phyloP scores from a whole-genome alignment of 92 coral and sea anemone genomes.

The Montipora capitata region DNA sequence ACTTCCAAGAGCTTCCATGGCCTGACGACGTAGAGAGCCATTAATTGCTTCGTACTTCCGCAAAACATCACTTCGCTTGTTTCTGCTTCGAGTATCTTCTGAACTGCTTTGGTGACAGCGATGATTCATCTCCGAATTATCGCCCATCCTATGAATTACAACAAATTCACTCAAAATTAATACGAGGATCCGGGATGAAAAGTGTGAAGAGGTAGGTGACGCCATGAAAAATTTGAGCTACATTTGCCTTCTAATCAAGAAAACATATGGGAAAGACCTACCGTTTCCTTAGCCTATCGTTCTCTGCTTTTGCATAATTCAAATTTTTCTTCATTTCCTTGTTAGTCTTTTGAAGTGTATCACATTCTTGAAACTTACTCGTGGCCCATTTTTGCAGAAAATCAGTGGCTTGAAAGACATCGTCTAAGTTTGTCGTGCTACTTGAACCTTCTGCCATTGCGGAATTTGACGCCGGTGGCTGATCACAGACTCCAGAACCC shows the following conservation, averaged over 20 bases:
- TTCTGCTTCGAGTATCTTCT: slow-evolving; percentile 51
- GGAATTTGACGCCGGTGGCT: neutral
- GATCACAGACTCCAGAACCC: too few relatives aligned
- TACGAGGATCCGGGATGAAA: neutral
- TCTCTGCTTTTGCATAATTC: neutral
- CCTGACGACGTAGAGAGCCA: slow-evolving; percentile 44
- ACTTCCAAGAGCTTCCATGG: slow-evolving; percentile 47
- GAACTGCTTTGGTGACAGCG: slow-evolving; percentile 48
- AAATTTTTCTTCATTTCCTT: neutral
- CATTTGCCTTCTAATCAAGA: too few relatives aligned
- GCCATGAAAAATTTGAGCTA: too few relatives aligned
- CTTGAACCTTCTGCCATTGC: slow-evolving; percentile 3
- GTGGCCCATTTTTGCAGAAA: neutral
- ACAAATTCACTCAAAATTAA: neutral
- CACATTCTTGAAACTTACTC: neutral
- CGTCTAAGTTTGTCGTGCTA: neutral
- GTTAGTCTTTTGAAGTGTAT: neutral
- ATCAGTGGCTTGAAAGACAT: neutral
- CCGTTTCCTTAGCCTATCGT: slow-evolving; percentile 18
- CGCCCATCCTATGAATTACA: neutral
- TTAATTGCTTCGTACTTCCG: slow-evolving; percentile 19
- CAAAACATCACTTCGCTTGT: slow-evolving; percentile 56
- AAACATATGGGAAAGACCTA: neutral
- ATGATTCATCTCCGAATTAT: slow-evolving; percentile 48
- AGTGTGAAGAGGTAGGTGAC: neutral